Conservation (phyloP, 2,888 invertebrate genomes). For the Drosophila differens region DNA sequence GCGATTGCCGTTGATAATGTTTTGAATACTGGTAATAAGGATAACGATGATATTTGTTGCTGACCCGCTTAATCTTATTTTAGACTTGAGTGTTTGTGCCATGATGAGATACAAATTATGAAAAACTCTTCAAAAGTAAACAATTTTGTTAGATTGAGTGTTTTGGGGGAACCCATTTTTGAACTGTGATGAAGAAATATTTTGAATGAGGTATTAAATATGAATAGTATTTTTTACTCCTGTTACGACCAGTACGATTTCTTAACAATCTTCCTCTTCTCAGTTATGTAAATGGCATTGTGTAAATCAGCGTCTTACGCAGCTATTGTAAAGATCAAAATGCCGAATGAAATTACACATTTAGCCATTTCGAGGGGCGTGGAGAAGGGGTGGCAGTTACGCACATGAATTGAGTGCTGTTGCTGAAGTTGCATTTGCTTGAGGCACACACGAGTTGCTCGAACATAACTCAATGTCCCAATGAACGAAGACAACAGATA, state of each 20-base stretch:
- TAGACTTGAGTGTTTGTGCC: background rate
- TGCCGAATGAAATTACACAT: background rate
- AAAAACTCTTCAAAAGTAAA: background rate
- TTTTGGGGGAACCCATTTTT: background rate
- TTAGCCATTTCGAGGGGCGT: background rate
- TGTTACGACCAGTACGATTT: background rate
- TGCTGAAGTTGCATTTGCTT: conserved; percentile 52
- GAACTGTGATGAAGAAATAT: background rate
- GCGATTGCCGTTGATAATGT: conserved; percentile 33
- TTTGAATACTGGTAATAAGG: conserved; percentile 35
- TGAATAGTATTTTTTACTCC: background rate
- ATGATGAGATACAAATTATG: background rate
- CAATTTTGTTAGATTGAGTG: background rate
- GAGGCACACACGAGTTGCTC: conserved; percentile 47
- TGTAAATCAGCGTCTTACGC: background rate
- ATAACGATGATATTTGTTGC: conserved; percentile 15
- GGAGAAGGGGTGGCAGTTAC: background rate
- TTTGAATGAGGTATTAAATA: background rate
- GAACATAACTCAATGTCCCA: conserved; percentile 75
- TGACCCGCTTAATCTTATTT: background rate
- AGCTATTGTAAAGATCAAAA: background rate
- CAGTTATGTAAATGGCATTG: background rate
- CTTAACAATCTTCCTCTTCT: no score
- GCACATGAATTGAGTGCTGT: conserved; percentile 1
- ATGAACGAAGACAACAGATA: conserved; percentile 6